These are phyloP conservation scores for Hypocryptadius cinnamomeus DNA, from an alignment of 2,113 vertebrate genomes.

Conservation along the genomic window DNA sequence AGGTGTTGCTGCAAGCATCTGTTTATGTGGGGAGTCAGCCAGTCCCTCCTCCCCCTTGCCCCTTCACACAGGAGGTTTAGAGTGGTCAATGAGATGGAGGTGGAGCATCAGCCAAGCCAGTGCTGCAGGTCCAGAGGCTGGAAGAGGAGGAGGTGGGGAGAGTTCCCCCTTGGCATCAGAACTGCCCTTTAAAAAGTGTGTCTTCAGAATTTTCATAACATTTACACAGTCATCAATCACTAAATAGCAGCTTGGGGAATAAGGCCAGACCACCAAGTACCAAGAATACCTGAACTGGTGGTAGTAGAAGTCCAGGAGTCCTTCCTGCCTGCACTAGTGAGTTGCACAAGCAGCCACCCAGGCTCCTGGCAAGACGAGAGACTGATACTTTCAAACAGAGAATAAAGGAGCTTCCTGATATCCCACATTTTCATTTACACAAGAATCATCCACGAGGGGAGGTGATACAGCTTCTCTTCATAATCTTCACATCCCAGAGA, in stretches of 20 bases:
- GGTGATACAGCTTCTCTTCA: neutral
- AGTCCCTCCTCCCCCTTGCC: neutral
- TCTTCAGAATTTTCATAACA: neutral
- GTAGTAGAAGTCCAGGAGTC: neutral
- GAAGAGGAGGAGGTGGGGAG: neutral
- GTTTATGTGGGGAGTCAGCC: neutral
- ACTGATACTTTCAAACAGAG: neutral
- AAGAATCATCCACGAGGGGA: neutral
- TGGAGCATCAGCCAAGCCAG: neutral
- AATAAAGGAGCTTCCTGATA: neutral
- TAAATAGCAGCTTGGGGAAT: neutral
- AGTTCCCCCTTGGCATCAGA: neutral
- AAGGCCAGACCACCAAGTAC: neutral
- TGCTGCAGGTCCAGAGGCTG: rapidly evolving
- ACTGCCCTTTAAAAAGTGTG: neutral
- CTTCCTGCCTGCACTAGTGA: rapidly evolving
- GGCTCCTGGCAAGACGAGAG: neutral
- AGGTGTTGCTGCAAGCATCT: neutral
- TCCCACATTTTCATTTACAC: neutral
- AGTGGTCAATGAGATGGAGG: rapidly evolving
- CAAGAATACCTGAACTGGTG: neutral
- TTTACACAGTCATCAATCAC: neutral
- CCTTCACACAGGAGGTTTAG: rapidly evolving
- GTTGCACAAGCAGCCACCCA: neutral
- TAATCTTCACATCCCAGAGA: neutral